Evolutionary conservation across 2,888 invertebrate genomes (phyloP).

Genomic region (Lepidocyrtoides sp.): DNA sequence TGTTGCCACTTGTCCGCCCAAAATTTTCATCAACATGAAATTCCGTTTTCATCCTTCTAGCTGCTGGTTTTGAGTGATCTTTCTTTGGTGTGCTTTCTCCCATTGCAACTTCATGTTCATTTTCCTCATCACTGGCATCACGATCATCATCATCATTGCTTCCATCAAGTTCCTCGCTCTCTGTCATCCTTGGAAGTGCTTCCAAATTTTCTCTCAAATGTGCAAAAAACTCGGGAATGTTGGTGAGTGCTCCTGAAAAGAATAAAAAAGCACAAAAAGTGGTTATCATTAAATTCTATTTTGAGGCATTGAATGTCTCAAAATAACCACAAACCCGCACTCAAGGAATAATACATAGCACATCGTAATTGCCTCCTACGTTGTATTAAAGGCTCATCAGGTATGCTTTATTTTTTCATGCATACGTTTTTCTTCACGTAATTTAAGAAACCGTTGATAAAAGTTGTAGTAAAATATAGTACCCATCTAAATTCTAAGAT

Average conservation of each 20-base stretch:
- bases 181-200: constrained; percentile 35
- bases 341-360: too few relatives aligned
- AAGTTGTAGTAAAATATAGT: too few relatives aligned
- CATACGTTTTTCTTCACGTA: too few relatives aligned
- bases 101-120: background rate
- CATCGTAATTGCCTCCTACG: too few relatives aligned
- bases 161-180: background rate
- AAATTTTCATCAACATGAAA: constrained; percentile 64
- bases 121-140: background rate
- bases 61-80: constrained; percentile 44
- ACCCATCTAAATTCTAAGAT: too few relatives aligned
- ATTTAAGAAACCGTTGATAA: too few relatives aligned
- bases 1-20: constrained; percentile 17
- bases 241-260: constrained; percentile 80
- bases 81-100: background rate
- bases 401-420: too few relatives aligned
- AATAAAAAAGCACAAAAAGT: background rate
- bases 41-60: constrained; percentile 61
- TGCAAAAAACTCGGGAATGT: constrained; percentile 81
- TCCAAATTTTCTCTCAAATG: constrained; percentile 80
- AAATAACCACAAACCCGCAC: too few relatives aligned
- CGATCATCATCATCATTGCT: background rate
- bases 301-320: too few relatives aligned
- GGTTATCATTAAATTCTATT: background rate
- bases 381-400: too few relatives aligned